phyloP scores from a whole-genome alignment of 1,140 invertebrate species.

The Luehdorfia chinensis region DNA sequence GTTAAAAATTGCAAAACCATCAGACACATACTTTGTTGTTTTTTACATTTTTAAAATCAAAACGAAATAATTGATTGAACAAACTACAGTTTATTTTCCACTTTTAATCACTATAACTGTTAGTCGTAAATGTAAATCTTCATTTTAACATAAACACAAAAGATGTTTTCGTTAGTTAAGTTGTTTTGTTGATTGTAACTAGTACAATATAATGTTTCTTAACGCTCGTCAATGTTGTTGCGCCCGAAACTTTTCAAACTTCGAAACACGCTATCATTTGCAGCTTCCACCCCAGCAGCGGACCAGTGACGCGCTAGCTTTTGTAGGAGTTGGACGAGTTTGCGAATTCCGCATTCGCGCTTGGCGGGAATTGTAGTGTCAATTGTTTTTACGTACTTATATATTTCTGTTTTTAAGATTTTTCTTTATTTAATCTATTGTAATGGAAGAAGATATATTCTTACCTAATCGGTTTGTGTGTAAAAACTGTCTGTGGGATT shows the following conservation, averaged over 20 bases:
- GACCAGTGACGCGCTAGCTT: slow-evolving; percentile 9
- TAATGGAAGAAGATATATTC: not conserved
- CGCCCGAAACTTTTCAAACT: slow-evolving; percentile 29
- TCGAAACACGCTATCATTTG: slow-evolving; percentile 32
- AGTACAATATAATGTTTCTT: too few relatives aligned
- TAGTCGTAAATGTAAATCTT: too few relatives aligned
- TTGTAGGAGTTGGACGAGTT: slow-evolving; percentile 4
- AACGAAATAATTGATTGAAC: too few relatives aligned
- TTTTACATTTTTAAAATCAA: too few relatives aligned
- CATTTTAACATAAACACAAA: too few relatives aligned
- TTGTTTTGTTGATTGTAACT: too few relatives aligned
- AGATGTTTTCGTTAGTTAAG: too few relatives aligned
- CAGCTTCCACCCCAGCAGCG: slow-evolving; percentile 20
- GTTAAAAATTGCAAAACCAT: not conserved
- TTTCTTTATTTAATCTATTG: not conserved
- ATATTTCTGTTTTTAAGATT: not conserved
- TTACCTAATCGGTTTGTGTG: slow-evolving; percentile 2
- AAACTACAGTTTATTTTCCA: too few relatives aligned
- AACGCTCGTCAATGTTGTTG: too few relatives aligned
- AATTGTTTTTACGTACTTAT: slow-evolving; percentile 1
- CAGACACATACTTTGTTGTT: too few relatives aligned
- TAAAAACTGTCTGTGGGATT: slow-evolving; percentile 1
- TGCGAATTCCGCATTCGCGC: not conserved
- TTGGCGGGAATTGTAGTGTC: slow-evolving; percentile 17
- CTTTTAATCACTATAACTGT: too few relatives aligned